A percentile compares a stretch with the other conserved stretches of the same genome.
Evolutionary conservation across 2,888 invertebrate genomes (phyloP).

Genomic region (Pasiphila rectangulata): DNA sequence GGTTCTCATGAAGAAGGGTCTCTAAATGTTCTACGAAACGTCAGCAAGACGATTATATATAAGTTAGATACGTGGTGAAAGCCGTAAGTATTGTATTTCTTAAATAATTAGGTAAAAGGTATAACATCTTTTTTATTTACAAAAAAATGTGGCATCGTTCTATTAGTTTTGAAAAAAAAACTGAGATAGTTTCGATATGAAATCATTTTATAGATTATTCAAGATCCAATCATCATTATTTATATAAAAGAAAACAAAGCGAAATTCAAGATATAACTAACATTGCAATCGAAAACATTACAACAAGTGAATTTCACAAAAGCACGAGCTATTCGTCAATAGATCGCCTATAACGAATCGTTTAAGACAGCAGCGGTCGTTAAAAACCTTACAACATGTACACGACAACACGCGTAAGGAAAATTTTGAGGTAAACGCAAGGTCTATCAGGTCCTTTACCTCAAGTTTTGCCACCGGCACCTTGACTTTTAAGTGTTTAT

Average conservation of each 20-base stretch:
- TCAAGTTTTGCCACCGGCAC: conserved; percentile 21
- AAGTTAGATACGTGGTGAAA: too few species aligned
- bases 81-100: too few species aligned
- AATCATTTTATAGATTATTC: too few species aligned
- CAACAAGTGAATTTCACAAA: conserved; percentile 3
- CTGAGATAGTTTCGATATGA: too few species aligned
- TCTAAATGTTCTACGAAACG: too few species aligned
- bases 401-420: neutral
- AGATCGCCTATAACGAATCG: conserved; percentile 12
- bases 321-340: conserved; percentile 4
- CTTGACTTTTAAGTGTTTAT: conserved; percentile 25
- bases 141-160: too few species aligned
- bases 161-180: too few species aligned
- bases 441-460: conserved; percentile 24
- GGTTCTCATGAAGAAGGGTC: too few species aligned
- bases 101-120: too few species aligned
- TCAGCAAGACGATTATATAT: too few species aligned
- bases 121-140: too few species aligned
- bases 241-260: neutral
- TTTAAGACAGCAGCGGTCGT: conserved; percentile 11
- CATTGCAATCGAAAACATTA: neutral
- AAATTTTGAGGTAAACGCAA: conserved; percentile 18
- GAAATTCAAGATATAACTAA: neutral
- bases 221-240: too few species aligned
- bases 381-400: conserved; percentile 7